Percentiles rank a stretch among this genome's conserved stretches.
phyloP scores from a whole-genome alignment of 2,113 vertebrate genomes.

The Hystrix brachyura region DNA sequence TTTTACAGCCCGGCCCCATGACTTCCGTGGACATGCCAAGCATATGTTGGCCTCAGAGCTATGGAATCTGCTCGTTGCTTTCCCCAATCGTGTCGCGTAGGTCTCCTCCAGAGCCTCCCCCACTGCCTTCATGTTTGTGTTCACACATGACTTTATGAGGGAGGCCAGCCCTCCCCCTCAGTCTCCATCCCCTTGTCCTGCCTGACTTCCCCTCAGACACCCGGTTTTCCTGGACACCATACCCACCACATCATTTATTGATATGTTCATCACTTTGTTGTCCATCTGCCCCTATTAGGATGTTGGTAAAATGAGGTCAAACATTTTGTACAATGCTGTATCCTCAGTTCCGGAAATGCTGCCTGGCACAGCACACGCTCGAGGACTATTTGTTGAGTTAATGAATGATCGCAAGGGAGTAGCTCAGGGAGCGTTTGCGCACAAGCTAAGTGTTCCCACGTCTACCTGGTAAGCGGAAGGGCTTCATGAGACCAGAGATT shows the following conservation, averaged over 20 bases:
- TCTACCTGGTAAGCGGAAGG: neutral
- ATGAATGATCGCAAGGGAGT: neutral
- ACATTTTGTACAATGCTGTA: fast-evolving
- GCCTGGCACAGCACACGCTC: neutral
- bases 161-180: neutral
- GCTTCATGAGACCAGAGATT: neutral
- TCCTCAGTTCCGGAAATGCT: neutral
- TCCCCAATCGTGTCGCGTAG: neutral
- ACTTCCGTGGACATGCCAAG: neutral
- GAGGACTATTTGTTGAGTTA: neutral
- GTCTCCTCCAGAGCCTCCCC: neutral
- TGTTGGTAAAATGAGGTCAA: neutral
- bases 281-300: neutral
- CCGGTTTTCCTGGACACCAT: neutral
- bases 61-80: neutral
- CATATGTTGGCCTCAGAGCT: neutral
- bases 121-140: neutral
- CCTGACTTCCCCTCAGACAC: neutral
- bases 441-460: neutral
- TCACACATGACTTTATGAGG: neutral
- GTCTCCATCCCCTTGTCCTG: neutral
- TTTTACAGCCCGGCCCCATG: neutral
- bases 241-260: neutral
- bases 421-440: neutral
- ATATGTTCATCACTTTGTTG: neutral